phyloP scores from a whole-genome alignment of 2,888 invertebrate genomes.

The Luffia ferchaultella region DNA sequence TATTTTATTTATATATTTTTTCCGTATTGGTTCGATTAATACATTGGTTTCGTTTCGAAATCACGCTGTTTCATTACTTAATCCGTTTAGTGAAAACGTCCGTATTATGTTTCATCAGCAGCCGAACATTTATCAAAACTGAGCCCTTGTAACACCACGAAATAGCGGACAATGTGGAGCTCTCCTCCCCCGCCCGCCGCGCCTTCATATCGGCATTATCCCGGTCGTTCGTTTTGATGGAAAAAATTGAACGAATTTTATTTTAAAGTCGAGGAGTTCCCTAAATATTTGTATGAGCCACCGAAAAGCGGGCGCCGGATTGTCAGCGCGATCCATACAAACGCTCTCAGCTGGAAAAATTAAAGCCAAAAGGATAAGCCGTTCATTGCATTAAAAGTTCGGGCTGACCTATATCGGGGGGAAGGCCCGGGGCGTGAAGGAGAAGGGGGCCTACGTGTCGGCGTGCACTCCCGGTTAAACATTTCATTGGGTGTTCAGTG shows the following conservation, averaged over 20 bases:
- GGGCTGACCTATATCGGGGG: neutral
- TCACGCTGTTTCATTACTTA: too few relatives aligned
- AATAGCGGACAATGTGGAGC: too few relatives aligned
- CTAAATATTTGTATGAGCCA: neutral
- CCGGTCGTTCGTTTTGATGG: too few relatives aligned
- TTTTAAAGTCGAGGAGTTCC: neutral
- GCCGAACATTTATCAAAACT: too few relatives aligned
- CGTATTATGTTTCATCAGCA: too few relatives aligned
- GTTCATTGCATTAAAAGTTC: neutral
- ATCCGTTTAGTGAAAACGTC: too few relatives aligned
- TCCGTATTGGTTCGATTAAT: too few relatives aligned
- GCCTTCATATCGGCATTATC: too few relatives aligned
- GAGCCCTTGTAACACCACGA: too few relatives aligned
- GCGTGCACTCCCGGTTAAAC: neutral
- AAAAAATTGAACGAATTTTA: neutral
- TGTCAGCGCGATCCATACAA: neutral
- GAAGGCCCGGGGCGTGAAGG: neutral
- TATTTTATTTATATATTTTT: too few relatives aligned
- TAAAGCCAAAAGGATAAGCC: neutral
- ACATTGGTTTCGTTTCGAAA: too few relatives aligned
- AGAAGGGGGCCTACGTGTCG: neutral
- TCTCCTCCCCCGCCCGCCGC: too few relatives aligned
- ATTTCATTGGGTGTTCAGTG: neutral
- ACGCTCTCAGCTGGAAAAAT: neutral
- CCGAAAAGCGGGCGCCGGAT: neutral